Conservation (phyloP, 2,888 invertebrate species). For the Trisateles emortualis region DNA sequence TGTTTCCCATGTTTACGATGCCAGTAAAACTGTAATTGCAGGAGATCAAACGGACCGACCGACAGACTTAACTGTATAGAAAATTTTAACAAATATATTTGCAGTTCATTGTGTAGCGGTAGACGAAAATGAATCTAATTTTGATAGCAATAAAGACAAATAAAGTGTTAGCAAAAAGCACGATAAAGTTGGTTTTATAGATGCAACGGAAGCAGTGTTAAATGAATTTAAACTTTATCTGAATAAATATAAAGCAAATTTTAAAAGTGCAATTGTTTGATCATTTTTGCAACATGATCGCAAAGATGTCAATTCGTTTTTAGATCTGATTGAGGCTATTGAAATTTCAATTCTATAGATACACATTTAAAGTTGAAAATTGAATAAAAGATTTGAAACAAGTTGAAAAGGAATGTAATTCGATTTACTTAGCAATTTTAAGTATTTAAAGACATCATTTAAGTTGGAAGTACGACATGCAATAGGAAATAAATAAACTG, state of each 20-base stretch:
- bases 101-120: constrained; percentile 18
- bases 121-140: constrained; percentile 35
- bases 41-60: constrained; percentile 77
- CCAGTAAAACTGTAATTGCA: constrained; percentile 82
- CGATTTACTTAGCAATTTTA: constrained; percentile 48
- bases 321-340: constrained; percentile 30
- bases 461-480: constrained; percentile 38
- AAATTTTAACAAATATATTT: constrained; percentile 37
- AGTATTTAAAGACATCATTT: constrained; percentile 50
- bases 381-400: constrained; percentile 18
- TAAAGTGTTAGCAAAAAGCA: constrained; percentile 15
- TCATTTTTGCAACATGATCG: constrained; percentile 41
- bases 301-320: constrained; percentile 47
- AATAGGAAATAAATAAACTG: constrained; percentile 42
- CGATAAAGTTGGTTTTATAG: constrained; percentile 16
- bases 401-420: constrained; percentile 42
- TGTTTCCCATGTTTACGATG: constrained; percentile 76
- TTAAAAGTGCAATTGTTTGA: constrained; percentile 14
- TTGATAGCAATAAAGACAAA: constrained; percentile 22
- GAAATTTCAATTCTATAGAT: constrained; percentile 29
- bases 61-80: constrained; percentile 58
- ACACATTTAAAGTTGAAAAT: constrained; percentile 39
- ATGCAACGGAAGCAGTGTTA: constrained; percentile 26
- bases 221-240: constrained; percentile 31
- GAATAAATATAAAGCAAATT: constrained; percentile 16